Conservation (phyloP, 2,888 invertebrate species). For the Melanargia galathea region DNA sequence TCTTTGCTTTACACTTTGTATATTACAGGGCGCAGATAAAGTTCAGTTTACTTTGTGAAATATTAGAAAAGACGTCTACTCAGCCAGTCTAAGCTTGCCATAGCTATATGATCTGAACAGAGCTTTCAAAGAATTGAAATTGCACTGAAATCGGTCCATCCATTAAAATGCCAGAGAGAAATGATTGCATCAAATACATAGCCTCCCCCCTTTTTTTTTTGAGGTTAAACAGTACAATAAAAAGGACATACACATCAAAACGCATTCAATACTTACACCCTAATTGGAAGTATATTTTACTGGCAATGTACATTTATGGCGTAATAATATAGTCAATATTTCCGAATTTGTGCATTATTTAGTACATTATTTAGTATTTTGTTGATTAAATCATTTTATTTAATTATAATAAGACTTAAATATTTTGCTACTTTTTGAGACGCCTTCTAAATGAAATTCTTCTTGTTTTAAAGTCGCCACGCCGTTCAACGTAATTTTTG, state of each 20-base stretch:
- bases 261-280: conserved; percentile 53
- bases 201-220: background rate
- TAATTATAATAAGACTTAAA: background rate
- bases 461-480: background rate
- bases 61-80: background rate
- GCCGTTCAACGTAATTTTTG: too few relatives aligned
- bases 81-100: background rate
- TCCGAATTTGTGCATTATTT: conserved; percentile 44
- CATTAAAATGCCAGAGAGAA: conserved; percentile 11
- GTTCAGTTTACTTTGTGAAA: too few relatives aligned
- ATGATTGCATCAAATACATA: conserved; percentile 38
- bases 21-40: too few relatives aligned
- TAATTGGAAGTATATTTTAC: conserved; percentile 48
- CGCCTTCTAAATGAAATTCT: background rate
- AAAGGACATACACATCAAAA: conserved; percentile 52
- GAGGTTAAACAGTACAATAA: conserved; percentile 9
- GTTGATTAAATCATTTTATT: background rate
- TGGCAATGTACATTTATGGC: conserved; percentile 53
- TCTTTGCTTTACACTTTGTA: too few relatives aligned
- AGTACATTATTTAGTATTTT: conserved; percentile 7
- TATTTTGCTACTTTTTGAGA: conserved; percentile 15
- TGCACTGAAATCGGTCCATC: background rate
- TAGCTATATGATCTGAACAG: background rate
- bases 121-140: background rate
- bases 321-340: conserved; percentile 42